Evolutionary conservation across 2,888 invertebrate genomes (phyloP), one percentile per base, ranked within the genome.

Genomic region (Synergus itoensis): DNA sequence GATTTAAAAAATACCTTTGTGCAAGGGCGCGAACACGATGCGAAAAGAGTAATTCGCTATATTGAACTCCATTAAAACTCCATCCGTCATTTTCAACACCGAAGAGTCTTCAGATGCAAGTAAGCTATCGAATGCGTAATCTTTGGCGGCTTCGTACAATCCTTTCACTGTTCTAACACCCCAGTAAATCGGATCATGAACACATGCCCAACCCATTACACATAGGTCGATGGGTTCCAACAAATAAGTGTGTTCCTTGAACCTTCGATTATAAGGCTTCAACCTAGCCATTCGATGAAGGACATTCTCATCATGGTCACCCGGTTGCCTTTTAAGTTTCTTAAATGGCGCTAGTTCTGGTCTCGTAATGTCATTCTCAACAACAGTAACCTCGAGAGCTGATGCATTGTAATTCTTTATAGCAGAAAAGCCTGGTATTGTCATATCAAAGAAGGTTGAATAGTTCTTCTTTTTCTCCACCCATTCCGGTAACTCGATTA

Each of bases 161-260:
- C 85, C 89, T 80, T 84, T 84, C 1, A 91, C 80, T 0, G 90
- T 90, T 21, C 87, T 85, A 4, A 85, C 80, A 0, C 90, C 88
- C 92, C 92, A 92, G 2, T 83, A 79, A 11, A 84, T 78, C 0
- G 91, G 91, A 79, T 92, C 90, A 76, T 90, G 89, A 63, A 92
- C 87, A 75, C 89, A 85, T 0, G 91, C 87, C 92, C 92, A 92
- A 0, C 92, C 91, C 81, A 92, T 90, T 2, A 91, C 79, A 76
- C 91, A 91, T 41, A 92, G 84, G 80, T 91, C 91, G 18, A 92
- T 77, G 0, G 91, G 87, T n/a, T 86, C 86, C 0, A 80, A 76
- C 0, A 90, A 21, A 4, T 86, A 80, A 1, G 87, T 79, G 41
- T 86, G 81, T 0, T 86, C 81, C 48, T 84, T 83, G 82, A 91